Evolutionary conservation across 2,113 vertebrate species (phyloP).

Genomic region (Sceloporus tristichus): DNA sequence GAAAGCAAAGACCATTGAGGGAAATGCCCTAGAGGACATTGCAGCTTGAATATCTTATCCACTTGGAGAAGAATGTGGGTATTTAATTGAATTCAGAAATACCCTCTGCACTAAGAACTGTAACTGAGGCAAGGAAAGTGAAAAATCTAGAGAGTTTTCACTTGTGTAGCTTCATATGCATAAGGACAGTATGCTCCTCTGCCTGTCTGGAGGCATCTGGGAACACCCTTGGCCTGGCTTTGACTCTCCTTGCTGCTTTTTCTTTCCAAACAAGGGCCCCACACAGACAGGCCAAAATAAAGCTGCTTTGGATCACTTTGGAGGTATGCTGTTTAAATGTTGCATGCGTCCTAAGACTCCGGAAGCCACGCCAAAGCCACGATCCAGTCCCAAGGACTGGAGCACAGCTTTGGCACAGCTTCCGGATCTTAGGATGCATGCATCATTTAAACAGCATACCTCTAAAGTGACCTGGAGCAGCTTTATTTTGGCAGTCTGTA

Average conservation of each 20-base stretch:
- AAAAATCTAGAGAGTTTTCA: not conserved
- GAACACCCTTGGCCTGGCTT: not conserved
- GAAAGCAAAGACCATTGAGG: not conserved
- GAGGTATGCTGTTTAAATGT: too few species aligned
- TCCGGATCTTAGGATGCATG: too few species aligned
- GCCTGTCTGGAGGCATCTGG: not conserved
- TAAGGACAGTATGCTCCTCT: not conserved
- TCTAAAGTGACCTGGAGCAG: too few species aligned
- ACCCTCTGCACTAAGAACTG: not conserved
- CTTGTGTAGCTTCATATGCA: not conserved
- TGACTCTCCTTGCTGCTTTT: too few species aligned
- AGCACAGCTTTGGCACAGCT: too few species aligned
- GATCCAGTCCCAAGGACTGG: too few species aligned
- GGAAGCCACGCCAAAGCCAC: too few species aligned
- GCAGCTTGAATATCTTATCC: not conserved
- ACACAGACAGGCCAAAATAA: too few species aligned
- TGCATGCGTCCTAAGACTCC: too few species aligned
- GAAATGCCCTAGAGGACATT: not conserved
- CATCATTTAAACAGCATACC: too few species aligned
- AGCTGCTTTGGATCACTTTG: too few species aligned
- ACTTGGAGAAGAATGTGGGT: not conserved
- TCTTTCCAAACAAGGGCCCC: not conserved
- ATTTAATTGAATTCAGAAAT: not conserved
- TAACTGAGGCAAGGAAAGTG: not conserved
- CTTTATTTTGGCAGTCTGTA: too few species aligned